Percentiles rank a stretch among this genome's conserved stretches.
Conservation (phyloP, 1,140 invertebrate species). For the Psilanteris sp. region DNA sequence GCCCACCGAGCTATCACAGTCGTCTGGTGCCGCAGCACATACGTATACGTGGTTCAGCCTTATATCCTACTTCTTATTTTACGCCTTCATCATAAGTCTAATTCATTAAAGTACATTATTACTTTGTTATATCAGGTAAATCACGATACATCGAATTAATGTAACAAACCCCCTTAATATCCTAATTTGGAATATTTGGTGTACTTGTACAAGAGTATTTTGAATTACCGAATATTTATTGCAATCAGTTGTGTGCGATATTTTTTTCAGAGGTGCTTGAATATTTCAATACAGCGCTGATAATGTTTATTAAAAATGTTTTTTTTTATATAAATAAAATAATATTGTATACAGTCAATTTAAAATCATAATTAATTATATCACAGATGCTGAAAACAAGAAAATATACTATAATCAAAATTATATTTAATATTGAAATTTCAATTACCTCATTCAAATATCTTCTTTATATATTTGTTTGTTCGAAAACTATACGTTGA, state of each 20-base stretch:
- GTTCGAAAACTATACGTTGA: too few species aligned
- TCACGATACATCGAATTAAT: constrained; percentile 64
- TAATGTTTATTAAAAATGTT: too few species aligned
- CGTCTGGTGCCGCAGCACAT: constrained; percentile 81
- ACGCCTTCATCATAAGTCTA: constrained; percentile 68
- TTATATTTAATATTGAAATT: constrained; percentile 18
- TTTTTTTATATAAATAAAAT: too few species aligned
- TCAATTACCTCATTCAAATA: constrained; percentile 15
- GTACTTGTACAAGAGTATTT: constrained; percentile 30
- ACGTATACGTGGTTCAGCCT: constrained; percentile 81
- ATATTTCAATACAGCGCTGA: constrained; percentile 34
- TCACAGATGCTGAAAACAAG: constrained; percentile 43
- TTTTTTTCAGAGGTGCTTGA: neutral
- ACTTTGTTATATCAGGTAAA: constrained; percentile 69
- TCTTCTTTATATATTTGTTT: too few species aligned
- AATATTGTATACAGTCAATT: too few species aligned
- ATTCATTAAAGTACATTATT: constrained; percentile 72
- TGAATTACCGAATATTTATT: constrained; percentile 29
- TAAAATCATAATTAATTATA: too few species aligned
- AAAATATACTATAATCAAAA: constrained; percentile 7
- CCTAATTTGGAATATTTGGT: constrained; percentile 29
- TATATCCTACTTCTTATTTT: constrained; percentile 78
- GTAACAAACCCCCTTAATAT: constrained; percentile 53
- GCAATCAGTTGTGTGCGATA: constrained; percentile 21
- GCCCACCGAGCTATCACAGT: constrained; percentile 81